phyloP scores from a whole-genome alignment of 64 coral and sea anemone species.

The Dendrophyllia cribrosa region DNA sequence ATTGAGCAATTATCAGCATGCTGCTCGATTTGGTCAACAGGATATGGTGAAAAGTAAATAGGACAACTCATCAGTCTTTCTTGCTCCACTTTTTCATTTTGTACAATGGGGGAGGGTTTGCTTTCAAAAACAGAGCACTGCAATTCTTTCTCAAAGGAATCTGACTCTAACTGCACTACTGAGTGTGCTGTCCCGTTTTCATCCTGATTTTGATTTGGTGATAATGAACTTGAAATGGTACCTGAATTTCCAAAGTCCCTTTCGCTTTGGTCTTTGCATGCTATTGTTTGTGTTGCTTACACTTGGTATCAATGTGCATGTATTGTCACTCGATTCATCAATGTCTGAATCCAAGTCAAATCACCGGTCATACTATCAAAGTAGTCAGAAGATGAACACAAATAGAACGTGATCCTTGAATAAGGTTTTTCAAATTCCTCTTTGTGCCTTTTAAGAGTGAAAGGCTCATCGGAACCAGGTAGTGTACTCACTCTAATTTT shows the following conservation, averaged over 20 bases:
- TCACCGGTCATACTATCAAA: background rate
- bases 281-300: background rate
- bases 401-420: conserved; percentile 11
- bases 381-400: conserved; percentile 28
- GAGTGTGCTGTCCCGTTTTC: conserved; percentile 2
- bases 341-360: conserved; percentile 29
- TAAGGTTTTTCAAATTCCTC: conserved; percentile 7
- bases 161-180: background rate
- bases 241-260: background rate
- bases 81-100: conserved; percentile 11
- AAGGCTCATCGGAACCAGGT: conserved; percentile 58
- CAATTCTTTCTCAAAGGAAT: background rate
- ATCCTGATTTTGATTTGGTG: conserved; percentile 5
- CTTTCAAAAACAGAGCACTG: background rate
- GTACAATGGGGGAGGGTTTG: background rate
- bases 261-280: background rate
- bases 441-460: background rate
- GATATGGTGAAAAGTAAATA: conserved; percentile 50
- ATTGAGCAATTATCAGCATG: conserved; percentile 44
- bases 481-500: conserved; percentile 55
- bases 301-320: background rate
- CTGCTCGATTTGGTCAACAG: conserved; percentile 38
- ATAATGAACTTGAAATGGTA: background rate
- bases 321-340: conserved; percentile 24
- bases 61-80: conserved; percentile 34